Conservation (phyloP, 1,140 invertebrate species). For the Stenopsyche tienmushanensis region DNA sequence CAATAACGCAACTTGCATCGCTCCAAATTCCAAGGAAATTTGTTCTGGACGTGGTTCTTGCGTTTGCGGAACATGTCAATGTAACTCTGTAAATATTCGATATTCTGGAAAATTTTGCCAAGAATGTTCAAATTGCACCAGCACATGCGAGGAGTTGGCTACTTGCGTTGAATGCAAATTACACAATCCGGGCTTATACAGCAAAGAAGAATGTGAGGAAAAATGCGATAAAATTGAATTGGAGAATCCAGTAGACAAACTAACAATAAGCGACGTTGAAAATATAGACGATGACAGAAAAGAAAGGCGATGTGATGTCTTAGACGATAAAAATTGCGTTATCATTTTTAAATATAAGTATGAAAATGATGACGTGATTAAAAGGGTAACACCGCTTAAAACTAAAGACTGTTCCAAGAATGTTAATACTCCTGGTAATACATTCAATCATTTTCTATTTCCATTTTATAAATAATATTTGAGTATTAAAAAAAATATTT, state of each 20-base stretch:
- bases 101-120: slow-evolving; percentile 65
- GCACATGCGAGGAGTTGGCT: slow-evolving; percentile 68
- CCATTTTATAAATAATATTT: too few species aligned
- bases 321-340: slow-evolving; percentile 55
- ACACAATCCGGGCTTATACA: slow-evolving; percentile 63
- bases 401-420: slow-evolving; percentile 49
- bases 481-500: too few species aligned
- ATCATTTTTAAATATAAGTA: slow-evolving; percentile 59
- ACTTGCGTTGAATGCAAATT: slow-evolving; percentile 75
- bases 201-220: slow-evolving; percentile 52
- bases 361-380: slow-evolving; percentile 47
- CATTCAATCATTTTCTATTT: too few species aligned
- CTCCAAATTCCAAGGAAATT: slow-evolving; percentile 57
- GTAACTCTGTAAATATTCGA: slow-evolving; percentile 54
- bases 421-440: slow-evolving; percentile 51
- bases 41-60: slow-evolving; percentile 67
- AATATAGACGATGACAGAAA: slow-evolving; percentile 48
- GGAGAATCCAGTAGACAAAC: slow-evolving; percentile 49
- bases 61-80: slow-evolving; percentile 64
- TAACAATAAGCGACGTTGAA: slow-evolving; percentile 44
- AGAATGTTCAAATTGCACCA: slow-evolving; percentile 54
- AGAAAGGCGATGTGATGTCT: slow-evolving; percentile 44
- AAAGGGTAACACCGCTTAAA: slow-evolving; percentile 49
- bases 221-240: slow-evolving; percentile 51
- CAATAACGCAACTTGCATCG: slow-evolving; percentile 61